Base-by-base conservation (phyloP, 1,140 invertebrate genomes). In the Magallana angulata region DNA sequence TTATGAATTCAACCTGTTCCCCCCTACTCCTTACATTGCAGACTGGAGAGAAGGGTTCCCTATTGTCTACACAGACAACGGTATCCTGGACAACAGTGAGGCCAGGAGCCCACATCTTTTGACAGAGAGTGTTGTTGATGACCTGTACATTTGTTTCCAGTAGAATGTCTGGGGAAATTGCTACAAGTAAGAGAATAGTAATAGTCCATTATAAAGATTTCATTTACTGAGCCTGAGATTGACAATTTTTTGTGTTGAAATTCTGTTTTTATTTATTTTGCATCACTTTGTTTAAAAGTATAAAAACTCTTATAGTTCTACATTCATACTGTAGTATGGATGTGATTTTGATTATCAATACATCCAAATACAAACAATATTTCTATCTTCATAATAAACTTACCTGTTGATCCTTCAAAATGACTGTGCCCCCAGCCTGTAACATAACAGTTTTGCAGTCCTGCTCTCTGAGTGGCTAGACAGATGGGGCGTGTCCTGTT, bases 11-110 rank as follows among this genome's bases (percentile, higher is more conserved):
- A 11, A 14, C n/a, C 64, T 24, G 18, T 62, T 11, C 1, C n/a
- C 30, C 24, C 4, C n/a, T 7, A 84, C 3, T 18, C 82, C 83
- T 88, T 88, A 82, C 84, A 85, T 88, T 14, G 30, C 87, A 88
- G 7, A 83, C 59, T n/a, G 84, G 80, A 58, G 30, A n/a, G 56
- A 24, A 85, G 1, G 84, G 87, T 18, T 82, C 60, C 18, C 18
- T 64, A 84, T 88, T 88, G 9, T 88, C 84, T 30, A 88, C 60
- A 83, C 87, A 88, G 11, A 88, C 64, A 7, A 83, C 84, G 6
- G 76, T 56, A 8, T 56, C 87, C 24, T 83, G 85, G 57, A 85
- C 18, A 8, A 48, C 48, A 7, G 24, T 24, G 24, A 24, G 9
- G 7, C 7, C 1, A n/a, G 60, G 1, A 56, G 36, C n/a, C 76